Conservation (phyloP, 2,113 vertebrate genomes). For the Acanthochromis polyacanthus region DNA sequence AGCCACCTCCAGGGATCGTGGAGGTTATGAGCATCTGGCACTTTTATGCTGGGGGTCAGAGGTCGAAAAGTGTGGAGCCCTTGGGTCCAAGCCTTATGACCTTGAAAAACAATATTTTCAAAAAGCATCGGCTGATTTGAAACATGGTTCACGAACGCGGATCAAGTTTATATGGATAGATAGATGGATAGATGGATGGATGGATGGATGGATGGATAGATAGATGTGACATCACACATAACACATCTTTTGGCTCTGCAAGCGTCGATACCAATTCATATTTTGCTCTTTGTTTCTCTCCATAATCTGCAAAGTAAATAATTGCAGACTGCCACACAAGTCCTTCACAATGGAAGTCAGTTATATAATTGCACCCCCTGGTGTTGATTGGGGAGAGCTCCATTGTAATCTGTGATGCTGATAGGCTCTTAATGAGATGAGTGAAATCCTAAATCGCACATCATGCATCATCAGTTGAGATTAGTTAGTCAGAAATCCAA, state of each 20-base stretch:
- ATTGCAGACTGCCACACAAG: slow-evolving; percentile 50
- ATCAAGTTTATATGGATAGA: neutral
- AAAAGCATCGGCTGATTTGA: too few relatives aligned
- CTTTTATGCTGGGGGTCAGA: too few relatives aligned
- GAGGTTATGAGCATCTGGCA: too few relatives aligned
- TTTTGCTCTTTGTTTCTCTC: slow-evolving; percentile 42
- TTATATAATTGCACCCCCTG: slow-evolving; percentile 75
- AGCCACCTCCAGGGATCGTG: too few relatives aligned
- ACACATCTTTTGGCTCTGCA: slow-evolving; percentile 17
- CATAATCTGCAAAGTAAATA: slow-evolving; percentile 64
- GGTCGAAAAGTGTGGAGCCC: too few relatives aligned
- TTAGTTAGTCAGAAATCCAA: slow-evolving; percentile 28
- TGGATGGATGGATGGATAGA: neutral
- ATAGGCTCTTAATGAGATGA: slow-evolving; percentile 45
- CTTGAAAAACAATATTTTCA: too few relatives aligned
- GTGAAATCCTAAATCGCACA: slow-evolving; percentile 39
- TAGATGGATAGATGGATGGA: too few relatives aligned
- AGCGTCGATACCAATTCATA: slow-evolving; percentile 35
- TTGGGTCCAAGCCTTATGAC: too few relatives aligned
- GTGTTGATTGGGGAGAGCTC: slow-evolving; percentile 61
- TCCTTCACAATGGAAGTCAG: slow-evolving; percentile 45
- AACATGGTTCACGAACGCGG: too few relatives aligned
- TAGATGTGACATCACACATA: slow-evolving; percentile 37
- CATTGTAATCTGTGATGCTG: slow-evolving; percentile 38
- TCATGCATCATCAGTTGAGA: slow-evolving; percentile 16